Percentiles rank a stretch among this genome's conserved stretches.
These are phyloP conservation scores for Acleris literana DNA, from an alignment of 2,888 invertebrate species.

Conservation along the genomic window DNA sequence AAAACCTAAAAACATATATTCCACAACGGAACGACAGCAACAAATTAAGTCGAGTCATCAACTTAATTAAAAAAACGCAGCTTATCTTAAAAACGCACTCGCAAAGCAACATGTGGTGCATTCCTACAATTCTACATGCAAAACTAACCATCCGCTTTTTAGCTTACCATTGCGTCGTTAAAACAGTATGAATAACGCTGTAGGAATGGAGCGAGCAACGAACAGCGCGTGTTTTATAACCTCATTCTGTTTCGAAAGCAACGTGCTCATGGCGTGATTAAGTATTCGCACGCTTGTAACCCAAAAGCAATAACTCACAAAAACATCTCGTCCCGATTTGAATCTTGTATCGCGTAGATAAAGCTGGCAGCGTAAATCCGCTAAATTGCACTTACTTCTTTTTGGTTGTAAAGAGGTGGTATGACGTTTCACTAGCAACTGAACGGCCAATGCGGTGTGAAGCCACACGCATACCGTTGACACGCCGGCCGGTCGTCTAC, in stretches of 20 bases:
- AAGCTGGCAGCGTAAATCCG: too few species aligned
- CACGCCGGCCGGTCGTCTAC: slow-evolving; percentile 60
- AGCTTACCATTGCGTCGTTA: slow-evolving; percentile 35
- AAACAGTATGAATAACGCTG: background rate
- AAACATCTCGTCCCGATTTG: too few species aligned
- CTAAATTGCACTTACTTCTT: too few species aligned
- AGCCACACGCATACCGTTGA: slow-evolving; percentile 49
- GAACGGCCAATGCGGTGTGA: slow-evolving; percentile 51
- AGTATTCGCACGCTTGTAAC: slow-evolving; percentile 19
- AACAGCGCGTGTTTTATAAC: slow-evolving; percentile 37
- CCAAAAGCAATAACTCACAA: too few species aligned
- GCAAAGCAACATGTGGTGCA: slow-evolving; percentile 42
- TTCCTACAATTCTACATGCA: slow-evolving; percentile 32
- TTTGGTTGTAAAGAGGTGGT: slow-evolving; percentile 16
- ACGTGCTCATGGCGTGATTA: slow-evolving; percentile 63
- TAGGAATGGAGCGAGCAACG: slow-evolving; percentile 41
- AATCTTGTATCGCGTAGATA: too few species aligned
- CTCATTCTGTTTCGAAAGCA: slow-evolving; percentile 41
- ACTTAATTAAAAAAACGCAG: slow-evolving; percentile 8
- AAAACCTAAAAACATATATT: too few species aligned
- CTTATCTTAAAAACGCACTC: slow-evolving; percentile 28
- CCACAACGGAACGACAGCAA: background rate
- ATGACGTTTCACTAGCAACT: slow-evolving; percentile 61
- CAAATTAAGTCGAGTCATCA: slow-evolving; percentile 1
- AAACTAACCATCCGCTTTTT: slow-evolving; percentile 12